Conservation (phyloP, 2,797 vertebrate species). For the Taenioides sp. region DNA sequence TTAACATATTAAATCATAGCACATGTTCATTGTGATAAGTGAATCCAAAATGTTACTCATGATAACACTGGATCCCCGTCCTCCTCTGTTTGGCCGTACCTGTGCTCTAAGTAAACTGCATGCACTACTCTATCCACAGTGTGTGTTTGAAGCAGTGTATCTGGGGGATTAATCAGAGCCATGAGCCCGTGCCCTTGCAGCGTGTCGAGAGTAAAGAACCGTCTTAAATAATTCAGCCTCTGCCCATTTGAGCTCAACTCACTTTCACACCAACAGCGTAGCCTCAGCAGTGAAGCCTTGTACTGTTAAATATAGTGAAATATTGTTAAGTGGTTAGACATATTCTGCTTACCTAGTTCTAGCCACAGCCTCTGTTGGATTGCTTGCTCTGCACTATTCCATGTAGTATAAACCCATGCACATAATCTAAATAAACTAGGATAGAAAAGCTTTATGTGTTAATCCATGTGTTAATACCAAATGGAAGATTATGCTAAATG, state of each 20-base stretch:
- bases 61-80: too few species aligned
- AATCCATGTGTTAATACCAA: conserved; percentile 16
- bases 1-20: too few species aligned
- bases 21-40: too few species aligned
- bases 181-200: conserved; percentile 30
- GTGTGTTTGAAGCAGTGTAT: conserved; percentile 3
- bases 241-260: conserved; percentile 41
- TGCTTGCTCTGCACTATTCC: conserved; percentile 50
- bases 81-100: not conserved
- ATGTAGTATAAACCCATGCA: conserved; percentile 29
- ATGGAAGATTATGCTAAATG: not conserved
- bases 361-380: conserved; percentile 19
- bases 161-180: conserved; percentile 27
- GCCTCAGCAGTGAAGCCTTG: conserved; percentile 23
- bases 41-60: too few species aligned
- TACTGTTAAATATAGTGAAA: conserved; percentile 14
- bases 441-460: conserved; percentile 30
- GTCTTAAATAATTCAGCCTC: conserved; percentile 63
- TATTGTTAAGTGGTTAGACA: conserved; percentile 13
- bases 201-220: conserved; percentile 27
- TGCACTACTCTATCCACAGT: not conserved
- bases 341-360: conserved; percentile 35
- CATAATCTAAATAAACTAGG: conserved; percentile 58
- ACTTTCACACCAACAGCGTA: conserved; percentile 49
- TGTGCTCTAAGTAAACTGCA: not conserved